These are phyloP conservation scores for Polia nebulosa DNA, from an alignment of 2,888 invertebrate species.

Conservation along the genomic window DNA sequence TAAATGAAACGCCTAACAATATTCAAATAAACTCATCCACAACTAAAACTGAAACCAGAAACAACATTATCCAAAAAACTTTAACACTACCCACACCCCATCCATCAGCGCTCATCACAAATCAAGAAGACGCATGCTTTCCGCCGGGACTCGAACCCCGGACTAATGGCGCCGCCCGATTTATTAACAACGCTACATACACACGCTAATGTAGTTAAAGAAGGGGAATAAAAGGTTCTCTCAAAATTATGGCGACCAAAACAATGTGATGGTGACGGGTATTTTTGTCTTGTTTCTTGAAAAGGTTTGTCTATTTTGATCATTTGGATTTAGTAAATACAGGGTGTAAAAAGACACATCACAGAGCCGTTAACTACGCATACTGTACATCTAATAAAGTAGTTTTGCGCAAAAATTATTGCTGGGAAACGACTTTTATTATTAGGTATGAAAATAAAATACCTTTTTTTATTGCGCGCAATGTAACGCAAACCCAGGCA, in stretches of 20 bases:
- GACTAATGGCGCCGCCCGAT: constrained; percentile 83
- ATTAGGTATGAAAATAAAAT: too few species aligned
- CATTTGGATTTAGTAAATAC: not conserved
- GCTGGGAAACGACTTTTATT: too few species aligned
- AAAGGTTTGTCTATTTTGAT: not conserved
- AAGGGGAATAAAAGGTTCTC: constrained; percentile 69
- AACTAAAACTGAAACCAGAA: constrained; percentile 13
- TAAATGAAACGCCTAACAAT: not conserved
- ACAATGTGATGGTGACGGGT: constrained; percentile 37
- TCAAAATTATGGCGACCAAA: constrained; percentile 56
- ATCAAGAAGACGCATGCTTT: constrained; percentile 89
- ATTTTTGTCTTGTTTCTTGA: constrained; percentile 3
- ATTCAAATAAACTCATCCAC: constrained; percentile 23
- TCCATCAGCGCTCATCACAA: constrained; percentile 87
- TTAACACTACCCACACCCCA: constrained; percentile 66
- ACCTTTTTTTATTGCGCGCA: too few species aligned
- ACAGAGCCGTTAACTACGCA: too few species aligned
- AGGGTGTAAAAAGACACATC: too few species aligned
- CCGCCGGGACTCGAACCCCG: constrained; percentile 82
- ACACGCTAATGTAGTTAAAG: constrained; percentile 81
- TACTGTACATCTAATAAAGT: too few species aligned
- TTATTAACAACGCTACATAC: constrained; percentile 81
- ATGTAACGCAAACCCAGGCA: too few species aligned
- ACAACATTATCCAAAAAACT: constrained; percentile 48
- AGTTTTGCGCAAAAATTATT: too few species aligned